These are phyloP conservation scores for Sciurus vulgaris DNA, from an alignment of 2,797 vertebrate genomes.

Conservation along the genomic window DNA sequence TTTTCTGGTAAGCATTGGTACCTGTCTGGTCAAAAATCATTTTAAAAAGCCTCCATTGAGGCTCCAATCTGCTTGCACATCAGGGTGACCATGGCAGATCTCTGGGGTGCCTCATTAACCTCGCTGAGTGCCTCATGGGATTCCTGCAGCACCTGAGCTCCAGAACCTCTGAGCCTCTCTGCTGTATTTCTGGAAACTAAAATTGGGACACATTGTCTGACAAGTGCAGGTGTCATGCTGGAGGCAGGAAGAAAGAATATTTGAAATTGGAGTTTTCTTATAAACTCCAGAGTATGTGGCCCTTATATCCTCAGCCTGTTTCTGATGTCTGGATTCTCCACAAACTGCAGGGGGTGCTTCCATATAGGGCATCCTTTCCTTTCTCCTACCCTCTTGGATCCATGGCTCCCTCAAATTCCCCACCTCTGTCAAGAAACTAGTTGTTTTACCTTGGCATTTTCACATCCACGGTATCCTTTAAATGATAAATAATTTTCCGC, in stretches of 20 bases:
- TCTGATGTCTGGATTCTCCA: background rate
- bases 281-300: background rate
- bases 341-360: fast-evolving
- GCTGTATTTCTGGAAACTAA: conserved; percentile 73
- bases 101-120: background rate
- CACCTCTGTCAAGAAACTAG: background rate
- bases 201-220: conserved; percentile 45
- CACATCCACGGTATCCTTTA: background rate
- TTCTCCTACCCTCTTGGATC: background rate
- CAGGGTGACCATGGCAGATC: background rate
- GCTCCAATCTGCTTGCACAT: background rate
- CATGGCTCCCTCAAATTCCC: background rate
- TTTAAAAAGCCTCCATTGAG: background rate
- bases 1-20: background rate
- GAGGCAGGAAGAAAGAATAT: conserved; percentile 26
- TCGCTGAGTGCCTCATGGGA: background rate
- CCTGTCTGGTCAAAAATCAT: background rate
- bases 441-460: background rate
- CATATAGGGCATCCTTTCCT: background rate
- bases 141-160: background rate
- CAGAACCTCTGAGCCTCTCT: background rate
- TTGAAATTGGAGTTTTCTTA: conserved; percentile 11
- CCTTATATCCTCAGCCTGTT: background rate
- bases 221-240: conserved; percentile 27
- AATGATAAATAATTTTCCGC: background rate